Conservation (phyloP, 2,888 invertebrate species). For the Lepidochrysops patricia region DNA sequence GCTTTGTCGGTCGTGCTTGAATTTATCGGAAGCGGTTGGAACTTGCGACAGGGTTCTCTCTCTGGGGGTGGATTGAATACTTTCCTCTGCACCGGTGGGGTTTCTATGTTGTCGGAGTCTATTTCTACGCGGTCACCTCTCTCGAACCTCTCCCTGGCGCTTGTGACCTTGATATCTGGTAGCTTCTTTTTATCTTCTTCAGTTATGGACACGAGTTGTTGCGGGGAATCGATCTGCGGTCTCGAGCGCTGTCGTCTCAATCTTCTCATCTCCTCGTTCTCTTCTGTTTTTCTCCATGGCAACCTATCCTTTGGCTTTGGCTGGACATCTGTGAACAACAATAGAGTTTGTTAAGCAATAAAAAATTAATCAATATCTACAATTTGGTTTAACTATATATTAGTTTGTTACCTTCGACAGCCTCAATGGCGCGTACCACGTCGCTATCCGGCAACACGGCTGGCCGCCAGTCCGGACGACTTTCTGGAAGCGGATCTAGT, state of each 20-base stretch:
- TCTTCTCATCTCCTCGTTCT: slow-evolving; percentile 77
- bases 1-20: slow-evolving; percentile 42
- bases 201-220: slow-evolving; percentile 71
- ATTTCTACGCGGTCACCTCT: slow-evolving; percentile 83
- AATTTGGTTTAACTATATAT: no score
- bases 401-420: slow-evolving; percentile 83
- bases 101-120: slow-evolving; percentile 93
- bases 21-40: slow-evolving; percentile 47
- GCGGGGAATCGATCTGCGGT: slow-evolving; percentile 55
- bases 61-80: slow-evolving; percentile 78
- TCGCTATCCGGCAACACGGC: slow-evolving; percentile 86
- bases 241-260: slow-evolving; percentile 74
- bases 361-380: no score
- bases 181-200: slow-evolving; percentile 77
- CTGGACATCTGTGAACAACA: slow-evolving; percentile 75
- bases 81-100: slow-evolving; percentile 86
- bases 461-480: slow-evolving; percentile 85
- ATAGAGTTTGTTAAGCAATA: neutral
- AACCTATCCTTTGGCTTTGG: slow-evolving; percentile 83
- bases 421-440: slow-evolving; percentile 88
- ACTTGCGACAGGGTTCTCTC: slow-evolving; percentile 74
- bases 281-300: slow-evolving; percentile 84
- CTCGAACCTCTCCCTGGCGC: slow-evolving; percentile 34
- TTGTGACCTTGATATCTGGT: slow-evolving; percentile 59
- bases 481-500: slow-evolving; percentile 84